phyloP scores from a whole-genome alignment of 2,888 invertebrate genomes.

The Epirrita christyi region DNA sequence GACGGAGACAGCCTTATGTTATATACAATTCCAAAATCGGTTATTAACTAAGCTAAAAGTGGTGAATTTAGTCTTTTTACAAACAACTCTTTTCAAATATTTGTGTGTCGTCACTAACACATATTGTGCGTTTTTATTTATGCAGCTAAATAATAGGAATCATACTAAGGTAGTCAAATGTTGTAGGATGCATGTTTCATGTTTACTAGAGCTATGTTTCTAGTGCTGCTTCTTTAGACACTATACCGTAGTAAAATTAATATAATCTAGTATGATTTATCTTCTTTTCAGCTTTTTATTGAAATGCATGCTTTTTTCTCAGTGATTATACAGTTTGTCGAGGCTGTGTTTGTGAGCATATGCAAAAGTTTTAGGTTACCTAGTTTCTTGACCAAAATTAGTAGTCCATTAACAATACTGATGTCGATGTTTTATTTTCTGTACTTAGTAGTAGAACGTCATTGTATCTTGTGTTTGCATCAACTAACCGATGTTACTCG shows the following conservation, averaged over 20 bases:
- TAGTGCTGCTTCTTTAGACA: conserved; percentile 22
- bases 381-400: background rate
- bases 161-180: conserved; percentile 81
- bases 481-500: too few relatives aligned
- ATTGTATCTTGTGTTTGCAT: background rate
- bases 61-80: conserved; percentile 20
- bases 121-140: conserved; percentile 73
- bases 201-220: conserved; percentile 17
- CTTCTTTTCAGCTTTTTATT: background rate
- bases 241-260: background rate
- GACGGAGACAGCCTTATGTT: conserved; percentile 3
- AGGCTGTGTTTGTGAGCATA: background rate
- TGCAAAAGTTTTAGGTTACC: background rate
- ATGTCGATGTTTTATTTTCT: conserved; percentile 6
- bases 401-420: background rate
- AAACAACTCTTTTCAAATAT: conserved; percentile 24
- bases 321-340: background rate
- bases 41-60: background rate
- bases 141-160: conserved; percentile 86
- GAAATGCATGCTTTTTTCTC: conserved; percentile 4
- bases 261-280: background rate
- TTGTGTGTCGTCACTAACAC: conserved; percentile 71
- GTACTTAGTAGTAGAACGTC: conserved; percentile 8
- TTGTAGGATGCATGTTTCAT: conserved; percentile 57
- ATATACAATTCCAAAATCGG: too few relatives aligned